phyloP scores from a whole-genome alignment of 2,797 vertebrate species.

The Sylvilagus floridanus region DNA sequence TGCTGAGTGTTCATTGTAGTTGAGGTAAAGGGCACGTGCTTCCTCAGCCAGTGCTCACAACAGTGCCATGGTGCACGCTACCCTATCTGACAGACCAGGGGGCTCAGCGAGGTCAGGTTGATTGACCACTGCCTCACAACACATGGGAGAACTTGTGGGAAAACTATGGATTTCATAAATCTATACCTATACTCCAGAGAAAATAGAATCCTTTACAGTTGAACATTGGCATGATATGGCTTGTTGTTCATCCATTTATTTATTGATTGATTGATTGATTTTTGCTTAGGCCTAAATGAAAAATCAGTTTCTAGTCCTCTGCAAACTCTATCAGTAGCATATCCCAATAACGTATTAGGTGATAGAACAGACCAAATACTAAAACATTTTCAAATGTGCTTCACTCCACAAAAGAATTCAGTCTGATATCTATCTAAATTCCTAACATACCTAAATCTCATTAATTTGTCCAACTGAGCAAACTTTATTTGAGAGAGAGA shows the following conservation, averaged over 20 bases:
- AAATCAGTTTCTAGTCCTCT: constrained; percentile 11
- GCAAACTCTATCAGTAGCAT: constrained; percentile 6
- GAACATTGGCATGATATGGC: not conserved
- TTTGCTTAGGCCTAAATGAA: constrained; percentile 46
- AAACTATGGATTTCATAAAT: constrained; percentile 13
- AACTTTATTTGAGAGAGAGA: no score
- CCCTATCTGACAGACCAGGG: not conserved
- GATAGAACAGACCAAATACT: not conserved
- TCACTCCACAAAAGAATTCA: constrained; percentile 7
- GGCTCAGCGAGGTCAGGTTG: not conserved
- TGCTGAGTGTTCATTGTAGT: not conserved
- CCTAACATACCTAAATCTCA: not conserved
- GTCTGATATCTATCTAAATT: constrained; percentile 30
- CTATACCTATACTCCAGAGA: not conserved
- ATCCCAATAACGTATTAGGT: not conserved
- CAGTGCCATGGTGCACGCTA: not conserved
- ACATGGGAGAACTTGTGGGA: not conserved
- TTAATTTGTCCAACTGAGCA: constrained; percentile 25
- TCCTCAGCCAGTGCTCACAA: not conserved
- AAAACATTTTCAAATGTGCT: constrained; percentile 31
- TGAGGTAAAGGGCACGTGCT: not conserved
- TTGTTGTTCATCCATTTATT: not conserved
- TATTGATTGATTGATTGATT: not conserved
- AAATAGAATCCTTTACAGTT: not conserved
- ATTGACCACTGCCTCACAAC: not conserved